Conservation (phyloP, 2,113 vertebrate genomes). For the Mesembrinibis cayennensis region DNA sequence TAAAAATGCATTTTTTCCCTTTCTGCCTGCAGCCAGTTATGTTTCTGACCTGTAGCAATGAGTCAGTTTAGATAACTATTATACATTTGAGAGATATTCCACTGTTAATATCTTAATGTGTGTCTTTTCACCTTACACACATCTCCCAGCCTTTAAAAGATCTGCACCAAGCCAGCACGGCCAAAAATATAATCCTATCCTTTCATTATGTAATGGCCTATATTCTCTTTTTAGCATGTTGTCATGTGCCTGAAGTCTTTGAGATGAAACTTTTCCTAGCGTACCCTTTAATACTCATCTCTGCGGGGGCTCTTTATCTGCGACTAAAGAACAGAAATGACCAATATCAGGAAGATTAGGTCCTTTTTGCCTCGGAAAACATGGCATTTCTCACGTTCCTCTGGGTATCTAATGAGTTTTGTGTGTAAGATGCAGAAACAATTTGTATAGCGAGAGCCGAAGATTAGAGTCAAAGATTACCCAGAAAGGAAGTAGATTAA, state of each 20-base stretch:
- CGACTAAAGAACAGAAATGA: background rate
- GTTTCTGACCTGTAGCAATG: background rate
- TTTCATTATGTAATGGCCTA: background rate
- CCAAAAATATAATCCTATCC: background rate
- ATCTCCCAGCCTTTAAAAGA: background rate
- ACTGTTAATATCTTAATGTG: background rate
- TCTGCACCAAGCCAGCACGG: background rate
- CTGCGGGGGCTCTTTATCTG: background rate
- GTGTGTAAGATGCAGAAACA: background rate
- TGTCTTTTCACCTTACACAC: background rate
- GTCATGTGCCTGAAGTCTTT: background rate
- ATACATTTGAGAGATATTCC: background rate
- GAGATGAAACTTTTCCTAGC: background rate
- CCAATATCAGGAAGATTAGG: background rate
- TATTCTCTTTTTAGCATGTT: slow-evolving; percentile 5
- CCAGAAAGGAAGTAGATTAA: slow-evolving; percentile 25
- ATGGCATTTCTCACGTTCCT: background rate
- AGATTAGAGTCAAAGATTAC: slow-evolving; percentile 29
- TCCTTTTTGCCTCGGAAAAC: background rate
- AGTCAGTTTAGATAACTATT: background rate
- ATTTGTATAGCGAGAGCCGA: background rate
- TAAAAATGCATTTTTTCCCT: background rate
- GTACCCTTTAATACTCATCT: background rate
- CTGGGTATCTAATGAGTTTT: background rate
- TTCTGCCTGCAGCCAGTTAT: background rate